These are phyloP conservation scores for Pammene aurita DNA, from an alignment of 2,888 invertebrate species.

Conservation along the genomic window DNA sequence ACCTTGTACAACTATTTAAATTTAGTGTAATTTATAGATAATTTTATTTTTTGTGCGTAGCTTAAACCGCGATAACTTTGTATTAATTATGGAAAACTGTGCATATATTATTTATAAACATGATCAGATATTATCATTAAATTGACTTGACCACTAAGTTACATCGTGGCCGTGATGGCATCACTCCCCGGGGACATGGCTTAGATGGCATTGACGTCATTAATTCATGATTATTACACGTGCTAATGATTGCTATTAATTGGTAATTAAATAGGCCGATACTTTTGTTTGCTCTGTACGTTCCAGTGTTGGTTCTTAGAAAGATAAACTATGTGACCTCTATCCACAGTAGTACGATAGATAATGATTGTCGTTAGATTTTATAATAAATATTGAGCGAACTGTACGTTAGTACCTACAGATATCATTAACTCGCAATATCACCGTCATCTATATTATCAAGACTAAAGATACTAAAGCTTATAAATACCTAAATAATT, in stretches of 20 bases:
- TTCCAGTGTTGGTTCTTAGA: slow-evolving; percentile 4
- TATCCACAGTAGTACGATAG: slow-evolving; percentile 8
- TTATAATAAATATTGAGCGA: background rate
- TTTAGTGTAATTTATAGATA: background rate
- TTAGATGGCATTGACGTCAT: slow-evolving; percentile 33
- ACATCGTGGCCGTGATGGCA: slow-evolving; percentile 23
- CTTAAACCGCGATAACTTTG: background rate
- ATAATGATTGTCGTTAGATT: background rate
- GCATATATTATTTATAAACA: background rate
- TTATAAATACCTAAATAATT: too few species aligned
- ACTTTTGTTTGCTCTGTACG: slow-evolving; percentile 11
- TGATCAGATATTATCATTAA: background rate
- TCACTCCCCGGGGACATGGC: slow-evolving; percentile 33
- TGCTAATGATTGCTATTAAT: slow-evolving; percentile 20
- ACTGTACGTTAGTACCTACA: background rate
- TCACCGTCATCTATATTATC: too few species aligned
- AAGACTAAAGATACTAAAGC: too few species aligned
- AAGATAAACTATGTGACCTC: slow-evolving; percentile 26
- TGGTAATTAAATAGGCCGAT: slow-evolving; percentile 23
- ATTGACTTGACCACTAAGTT: slow-evolving; percentile 18
- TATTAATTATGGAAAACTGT: slow-evolving; percentile 3
- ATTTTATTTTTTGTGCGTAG: slow-evolving; percentile 1
- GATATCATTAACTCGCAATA: background rate
- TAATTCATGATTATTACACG: slow-evolving; percentile 25
- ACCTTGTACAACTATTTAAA: too few species aligned